These are phyloP conservation scores for Mobula birostris DNA, from an alignment of 2,113 vertebrate species.

Conservation along the genomic window DNA sequence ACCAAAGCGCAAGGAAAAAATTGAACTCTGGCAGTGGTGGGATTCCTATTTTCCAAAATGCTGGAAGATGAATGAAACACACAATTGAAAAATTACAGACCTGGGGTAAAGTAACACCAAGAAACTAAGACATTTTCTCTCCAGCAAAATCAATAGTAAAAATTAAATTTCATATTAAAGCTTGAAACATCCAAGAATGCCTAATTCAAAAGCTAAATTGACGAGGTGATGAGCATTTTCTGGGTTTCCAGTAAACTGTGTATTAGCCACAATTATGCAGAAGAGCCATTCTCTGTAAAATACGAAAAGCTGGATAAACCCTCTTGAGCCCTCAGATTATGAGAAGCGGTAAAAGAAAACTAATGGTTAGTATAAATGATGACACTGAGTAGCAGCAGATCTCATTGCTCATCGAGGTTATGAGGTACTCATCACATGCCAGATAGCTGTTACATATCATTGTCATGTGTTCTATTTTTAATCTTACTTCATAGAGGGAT, in stretches of 20 bases:
- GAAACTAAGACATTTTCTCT: neutral
- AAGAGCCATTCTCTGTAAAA: neutral
- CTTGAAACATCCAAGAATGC: neutral
- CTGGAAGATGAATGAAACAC: neutral
- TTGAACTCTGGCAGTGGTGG: no score
- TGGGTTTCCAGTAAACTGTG: neutral
- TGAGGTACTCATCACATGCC: conserved; percentile 18
- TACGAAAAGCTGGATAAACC: neutral
- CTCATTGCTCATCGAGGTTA: neutral
- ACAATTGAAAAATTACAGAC: neutral
- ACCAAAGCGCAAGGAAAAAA: no score
- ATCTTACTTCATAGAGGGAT: neutral
- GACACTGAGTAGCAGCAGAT: neutral
- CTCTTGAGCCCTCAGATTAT: neutral
- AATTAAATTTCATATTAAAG: neutral
- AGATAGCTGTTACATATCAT: conserved; percentile 15
- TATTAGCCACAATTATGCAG: neutral
- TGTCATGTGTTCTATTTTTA: conserved; percentile 16
- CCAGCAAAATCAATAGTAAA: neutral
- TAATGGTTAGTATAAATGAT: neutral
- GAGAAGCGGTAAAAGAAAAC: neutral
- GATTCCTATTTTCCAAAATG: no score
- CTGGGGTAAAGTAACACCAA: no score
- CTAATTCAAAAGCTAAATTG: neutral
- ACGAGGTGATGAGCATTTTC: neutral